These are phyloP conservation scores for Athetis lepigone DNA, from an alignment of 2,888 invertebrate genomes.

Conservation along the genomic window DNA sequence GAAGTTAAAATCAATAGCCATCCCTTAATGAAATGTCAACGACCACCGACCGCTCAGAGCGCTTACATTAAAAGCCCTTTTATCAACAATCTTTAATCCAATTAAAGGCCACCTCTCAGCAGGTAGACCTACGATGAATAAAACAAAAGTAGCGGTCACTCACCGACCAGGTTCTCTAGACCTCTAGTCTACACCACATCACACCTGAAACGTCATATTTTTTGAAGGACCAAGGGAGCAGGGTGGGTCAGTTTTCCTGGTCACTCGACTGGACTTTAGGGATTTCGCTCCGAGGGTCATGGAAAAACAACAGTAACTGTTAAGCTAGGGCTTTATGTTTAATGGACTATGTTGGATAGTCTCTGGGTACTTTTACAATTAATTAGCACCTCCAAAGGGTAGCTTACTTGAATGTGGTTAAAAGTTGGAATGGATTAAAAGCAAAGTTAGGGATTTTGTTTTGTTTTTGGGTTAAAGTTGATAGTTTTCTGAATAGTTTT, in stretches of 20 bases:
- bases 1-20: conserved; percentile 77
- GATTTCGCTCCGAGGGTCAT: conserved; percentile 81
- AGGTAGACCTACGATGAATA: conserved; percentile 83
- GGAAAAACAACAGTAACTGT: conserved; percentile 81
- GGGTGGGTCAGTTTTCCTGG: conserved; percentile 66
- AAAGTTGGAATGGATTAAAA: conserved; percentile 69
- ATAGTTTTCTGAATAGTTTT: conserved; percentile 56
- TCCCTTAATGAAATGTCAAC: conserved; percentile 83
- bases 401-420: conserved; percentile 68
- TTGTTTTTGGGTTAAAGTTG: conserved; percentile 40
- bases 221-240: conserved; percentile 24
- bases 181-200: conserved; percentile 55
- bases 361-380: conserved; percentile 82
- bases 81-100: conserved; percentile 88
- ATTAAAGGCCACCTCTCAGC: conserved; percentile 84
- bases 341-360: conserved; percentile 83
- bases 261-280: conserved; percentile 80
- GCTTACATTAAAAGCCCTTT: conserved; percentile 83
- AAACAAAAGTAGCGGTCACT: conserved; percentile 81
- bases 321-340: conserved; percentile 81
- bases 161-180: conserved; percentile 68
- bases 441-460: conserved; percentile 60
- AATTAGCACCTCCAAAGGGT: conserved; percentile 82
- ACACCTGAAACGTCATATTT: conserved; percentile 49
- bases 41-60: conserved; percentile 65